Base-by-base conservation (phyloP, 2,888 invertebrate genomes). In the Bombylius major region DNA sequence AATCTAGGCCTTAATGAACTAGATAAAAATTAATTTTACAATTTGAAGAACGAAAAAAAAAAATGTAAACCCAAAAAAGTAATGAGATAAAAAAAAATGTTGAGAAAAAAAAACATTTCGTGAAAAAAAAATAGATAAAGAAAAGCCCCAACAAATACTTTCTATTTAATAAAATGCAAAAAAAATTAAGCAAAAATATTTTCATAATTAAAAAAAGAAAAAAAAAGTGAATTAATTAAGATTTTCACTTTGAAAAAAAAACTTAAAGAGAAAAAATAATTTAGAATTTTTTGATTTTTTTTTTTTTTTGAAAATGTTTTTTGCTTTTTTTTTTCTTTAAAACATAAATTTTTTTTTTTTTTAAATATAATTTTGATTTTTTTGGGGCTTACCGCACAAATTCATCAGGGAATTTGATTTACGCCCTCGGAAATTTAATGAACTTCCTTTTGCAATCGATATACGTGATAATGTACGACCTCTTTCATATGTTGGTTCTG, bases 371-470 rank as follows among this genome's bases (percentile, higher is more conserved):
- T 23, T 62, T 57, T 61, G 58, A 58, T 54, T 60, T 60, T 50
- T 67, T 69, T 70, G 71, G 76, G 76, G 82, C 90, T 91, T 90
- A 91, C 91, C 90, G 84, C 89, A 89, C 83, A 91, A 82, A 84
- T 91, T 91, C 89, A 91, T 89, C 81, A 91, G 85, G 77, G 90
- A 91, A 85, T 88, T 90, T 79, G 90, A 90, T 82, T 90, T 90
- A 84, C 90, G 86, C 73, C 82, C 82, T 82, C 88, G 88, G 84
- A 89, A 87, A 87, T 87, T 88, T 78, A 85, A 80, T 79, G 87
- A 83, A 80, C 83, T 83, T 72, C 78, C 79, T 80, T 84, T 82
- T 79, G 82, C 80, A 76, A 90, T 89, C 85, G 89, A 82, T 81
- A 85, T 82, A 77, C 80, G 72, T 68, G 75, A 73, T 70, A 77